These are phyloP conservation scores for Torymus tubicola DNA, from an alignment of 2,888 invertebrate species.

Conservation along the genomic window DNA sequence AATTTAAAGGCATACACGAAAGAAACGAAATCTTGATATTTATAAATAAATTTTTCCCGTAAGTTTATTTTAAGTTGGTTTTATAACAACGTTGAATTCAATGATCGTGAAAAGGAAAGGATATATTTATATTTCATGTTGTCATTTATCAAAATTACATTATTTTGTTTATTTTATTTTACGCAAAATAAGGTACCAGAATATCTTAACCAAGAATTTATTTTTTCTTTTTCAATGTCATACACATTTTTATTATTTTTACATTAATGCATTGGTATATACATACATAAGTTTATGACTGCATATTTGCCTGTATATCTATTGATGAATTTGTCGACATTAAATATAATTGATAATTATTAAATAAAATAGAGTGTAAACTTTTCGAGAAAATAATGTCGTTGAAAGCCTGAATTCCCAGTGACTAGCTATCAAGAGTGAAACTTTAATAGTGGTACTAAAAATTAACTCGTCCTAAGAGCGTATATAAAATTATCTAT, in stretches of 20 bases:
- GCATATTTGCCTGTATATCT: conserved; percentile 10
- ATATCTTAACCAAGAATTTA: conserved; percentile 11
- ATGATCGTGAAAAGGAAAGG: no score
- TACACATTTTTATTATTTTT: conserved; percentile 37
- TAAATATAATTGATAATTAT: conserved; percentile 36
- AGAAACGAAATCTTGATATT: no score
- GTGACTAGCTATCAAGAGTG: conserved; percentile 38
- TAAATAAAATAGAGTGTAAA: conserved; percentile 2
- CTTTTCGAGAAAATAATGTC: conserved; percentile 32
- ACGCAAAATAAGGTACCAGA: neutral
- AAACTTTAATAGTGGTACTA: conserved; percentile 19
- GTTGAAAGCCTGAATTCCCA: conserved; percentile 23
- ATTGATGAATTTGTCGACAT: conserved; percentile 6
- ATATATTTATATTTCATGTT: no score
- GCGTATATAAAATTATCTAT: conserved; percentile 30
- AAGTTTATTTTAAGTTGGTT: no score
- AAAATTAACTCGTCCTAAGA: conserved; percentile 18
- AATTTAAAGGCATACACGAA: no score
- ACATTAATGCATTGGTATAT: conserved; percentile 26
- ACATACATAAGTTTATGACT: conserved; percentile 10
- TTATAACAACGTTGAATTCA: no score
- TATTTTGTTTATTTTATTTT: no score
- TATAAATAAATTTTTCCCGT: no score
- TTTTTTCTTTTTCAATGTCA: conserved; percentile 31
- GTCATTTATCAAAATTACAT: no score